Evolutionary conservation across 2,888 invertebrate species (phyloP).

Genomic region (Trileptium ribeirensis): DNA sequence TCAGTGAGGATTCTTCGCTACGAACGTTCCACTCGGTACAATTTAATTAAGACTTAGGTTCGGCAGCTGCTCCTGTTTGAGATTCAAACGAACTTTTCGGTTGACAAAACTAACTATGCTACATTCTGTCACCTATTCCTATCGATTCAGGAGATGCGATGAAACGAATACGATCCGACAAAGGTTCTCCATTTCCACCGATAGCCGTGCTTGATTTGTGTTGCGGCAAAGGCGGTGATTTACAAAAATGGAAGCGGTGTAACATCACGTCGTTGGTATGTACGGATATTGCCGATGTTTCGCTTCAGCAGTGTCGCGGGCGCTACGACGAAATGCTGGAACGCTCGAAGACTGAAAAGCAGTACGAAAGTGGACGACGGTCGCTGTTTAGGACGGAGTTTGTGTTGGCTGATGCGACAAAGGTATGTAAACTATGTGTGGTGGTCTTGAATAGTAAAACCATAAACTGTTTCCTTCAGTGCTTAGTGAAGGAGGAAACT

Average conservation of each 20-base stretch:
- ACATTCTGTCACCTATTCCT: no score
- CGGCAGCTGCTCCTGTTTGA: no score
- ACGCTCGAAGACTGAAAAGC: slow-evolving; percentile 38
- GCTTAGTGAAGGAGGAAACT: no score
- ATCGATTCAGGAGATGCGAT: slow-evolving; percentile 8
- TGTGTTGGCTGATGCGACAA: slow-evolving; percentile 71
- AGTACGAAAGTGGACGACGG: background rate
- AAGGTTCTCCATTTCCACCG: background rate
- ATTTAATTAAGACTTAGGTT: no score
- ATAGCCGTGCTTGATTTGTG: slow-evolving; percentile 77
- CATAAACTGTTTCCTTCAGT: no score
- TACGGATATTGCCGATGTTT: slow-evolving; percentile 77
- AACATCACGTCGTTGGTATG: slow-evolving; percentile 41
- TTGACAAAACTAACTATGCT: no score
- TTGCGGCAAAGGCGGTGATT: slow-evolving; percentile 96
- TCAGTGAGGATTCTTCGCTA: no score
- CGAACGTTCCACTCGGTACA: no score
- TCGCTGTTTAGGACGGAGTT: slow-evolving; percentile 73
- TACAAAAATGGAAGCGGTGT: slow-evolving; percentile 69
- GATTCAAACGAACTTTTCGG: no score
- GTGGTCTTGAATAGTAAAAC: no score
- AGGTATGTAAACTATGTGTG: no score
- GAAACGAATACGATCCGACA: slow-evolving; percentile 20
- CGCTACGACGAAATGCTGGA: slow-evolving; percentile 68
- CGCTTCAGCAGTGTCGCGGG: slow-evolving; percentile 77